phyloP scores from a whole-genome alignment of 1,140 invertebrate species.

The Cyrtorhinus lividipennis region DNA sequence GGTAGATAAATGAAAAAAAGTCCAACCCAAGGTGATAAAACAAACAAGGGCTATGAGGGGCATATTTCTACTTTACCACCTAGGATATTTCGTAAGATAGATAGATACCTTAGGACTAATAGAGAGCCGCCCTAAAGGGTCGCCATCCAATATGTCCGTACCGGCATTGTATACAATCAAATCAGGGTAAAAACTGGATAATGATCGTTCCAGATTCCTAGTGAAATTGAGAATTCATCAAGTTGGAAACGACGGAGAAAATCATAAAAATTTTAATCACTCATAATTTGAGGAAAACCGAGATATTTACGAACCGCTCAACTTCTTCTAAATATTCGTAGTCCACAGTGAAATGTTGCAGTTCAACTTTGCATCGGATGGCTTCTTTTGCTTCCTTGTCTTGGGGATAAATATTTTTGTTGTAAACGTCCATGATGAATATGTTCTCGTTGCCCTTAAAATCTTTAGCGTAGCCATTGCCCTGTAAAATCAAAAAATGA shows the following conservation, averaged over 20 bases:
- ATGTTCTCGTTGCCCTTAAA: conserved; percentile 54
- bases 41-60: too few relatives aligned
- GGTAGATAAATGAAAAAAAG: too few relatives aligned
- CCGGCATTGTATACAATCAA: conserved; percentile 78
- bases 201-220: conserved; percentile 45
- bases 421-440: conserved; percentile 80
- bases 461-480: conserved; percentile 73
- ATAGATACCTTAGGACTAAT: conserved; percentile 50
- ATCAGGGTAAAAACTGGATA: conserved; percentile 61
- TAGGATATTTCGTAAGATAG: too few relatives aligned
- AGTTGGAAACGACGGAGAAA: not conserved
- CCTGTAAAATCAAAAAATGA: conserved; percentile 34
- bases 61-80: too few relatives aligned
- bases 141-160: conserved; percentile 64
- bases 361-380: conserved; percentile 56
- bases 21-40: too few relatives aligned
- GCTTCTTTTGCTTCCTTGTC: conserved; percentile 57
- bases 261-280: too few relatives aligned
- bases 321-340: conserved; percentile 53
- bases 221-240: conserved; percentile 19
- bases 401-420: conserved; percentile 62
- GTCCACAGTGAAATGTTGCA: conserved; percentile 49
- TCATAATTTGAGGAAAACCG: too few relatives aligned
- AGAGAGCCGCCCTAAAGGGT: conserved; percentile 53
- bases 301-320: conserved; percentile 38